Evolutionary conservation across 2,888 invertebrate genomes (phyloP), one percentile per base, ranked within the genome.

Genomic region (Keiferia lycopersicella): DNA sequence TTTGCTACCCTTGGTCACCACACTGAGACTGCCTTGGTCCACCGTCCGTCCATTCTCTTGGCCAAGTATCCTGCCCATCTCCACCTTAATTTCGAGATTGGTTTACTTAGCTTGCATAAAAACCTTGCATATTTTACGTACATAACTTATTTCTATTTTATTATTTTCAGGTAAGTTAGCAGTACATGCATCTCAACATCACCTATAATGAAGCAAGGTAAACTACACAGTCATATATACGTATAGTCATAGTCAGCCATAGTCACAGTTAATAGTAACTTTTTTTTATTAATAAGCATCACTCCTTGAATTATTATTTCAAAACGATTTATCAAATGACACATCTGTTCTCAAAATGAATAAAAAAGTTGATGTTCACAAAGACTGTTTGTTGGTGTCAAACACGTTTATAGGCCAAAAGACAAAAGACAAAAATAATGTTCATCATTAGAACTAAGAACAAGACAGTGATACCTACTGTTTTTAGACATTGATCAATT

Each of bases 141-240:
- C 45, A 1, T 45, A 14, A 45, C 16, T n/a, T n/a, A 26, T 26
- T 4, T 10, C 8, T 11, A 11, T 20, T 11, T 18, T 20, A 6
- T 50, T 20, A n/a, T 20, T 50, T 50, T 50, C 50, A 50, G 50
- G 50, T 50, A 50, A 50, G 50, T 50, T 18, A 11, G 10, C 50
- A 20, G 20, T 10, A 50, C 4, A 45, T 16, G 3, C 12, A 2
- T 50, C 50, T 0, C 20, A 20, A n/a, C 20, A 20, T 20, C 18
- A 11, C 18, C 0, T 8, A 45, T 2, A 50, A 50, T 20, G 7
- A 10, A 10, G n/a, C n/a, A n/a, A 20, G 20, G 50, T 45, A 45
- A n/a, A 45, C 14, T 14, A 41, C 30, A n/a, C n/a, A n/a, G n/a
- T n/a, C n/a, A n/a, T n/a, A n/a, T n/a, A n/a, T n/a, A n/a, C n/a